Evolutionary conservation across 2,113 vertebrate genomes (phyloP), one percentile per base, ranked within the genome.

Genomic region (Leucopternis melanops): DNA sequence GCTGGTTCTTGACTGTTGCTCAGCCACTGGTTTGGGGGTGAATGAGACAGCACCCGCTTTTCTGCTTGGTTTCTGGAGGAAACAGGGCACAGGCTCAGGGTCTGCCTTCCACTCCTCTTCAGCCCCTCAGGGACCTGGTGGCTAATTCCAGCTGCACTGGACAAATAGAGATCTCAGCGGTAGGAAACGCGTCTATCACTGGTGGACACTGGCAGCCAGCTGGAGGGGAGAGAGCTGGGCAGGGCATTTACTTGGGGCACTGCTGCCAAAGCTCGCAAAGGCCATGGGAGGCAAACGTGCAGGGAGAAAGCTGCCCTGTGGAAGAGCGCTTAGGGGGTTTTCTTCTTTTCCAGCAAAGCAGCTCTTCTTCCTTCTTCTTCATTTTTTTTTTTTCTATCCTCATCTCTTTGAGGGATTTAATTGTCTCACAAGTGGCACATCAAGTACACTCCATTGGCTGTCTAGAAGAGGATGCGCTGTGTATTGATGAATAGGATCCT

Each of bases 391-490:
- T 67, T 16, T 25, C 52, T 12, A 6, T 67, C 80, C 78, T 63
- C 18, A 4, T 88, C 95, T 86, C 89, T 95, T 94, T 92, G 95
- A 96, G 97, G 95, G 95, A 96, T 97, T 88, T 90, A 63, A 96
- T 97, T 97, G 97, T 97, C 88, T 97, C 84, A 92, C 86, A 91
- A 97, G 97, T 95, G 94, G 95, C 92, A 78, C 91, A 54, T 65
- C 66, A 49, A 82, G 95, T 85, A 40, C 93, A 95, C 90, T 94
- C 94, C 67, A 12, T 78, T 97, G 97, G 92, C 96, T n/a, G 61
- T 90, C 10, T 59, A 59, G 96, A 81, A 81, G 58, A 61, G 34
- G 45, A 92, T 57, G 23, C 18, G 7, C 82, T 10, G 86, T 55
- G n/a, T 85, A 36, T 71, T 61, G 66, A 81, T 92, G 95, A 88